Evolutionary conservation across 2,113 vertebrate genomes (phyloP).

Genomic region (Malurus elegans): DNA sequence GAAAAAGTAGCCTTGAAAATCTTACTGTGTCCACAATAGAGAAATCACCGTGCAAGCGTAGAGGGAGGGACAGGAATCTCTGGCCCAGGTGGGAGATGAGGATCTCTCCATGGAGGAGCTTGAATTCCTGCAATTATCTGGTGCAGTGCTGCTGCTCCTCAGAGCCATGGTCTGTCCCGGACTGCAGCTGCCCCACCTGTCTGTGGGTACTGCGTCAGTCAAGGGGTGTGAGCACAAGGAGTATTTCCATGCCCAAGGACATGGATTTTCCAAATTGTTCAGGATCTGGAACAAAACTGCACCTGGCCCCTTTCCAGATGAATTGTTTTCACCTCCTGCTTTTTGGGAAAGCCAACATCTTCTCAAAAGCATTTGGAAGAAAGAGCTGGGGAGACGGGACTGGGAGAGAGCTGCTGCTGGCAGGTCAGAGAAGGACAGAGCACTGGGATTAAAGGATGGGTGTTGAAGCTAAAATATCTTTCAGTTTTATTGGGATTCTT

Average conservation of each 20-base stretch:
- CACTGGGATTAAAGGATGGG: neutral
- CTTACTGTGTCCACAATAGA: neutral
- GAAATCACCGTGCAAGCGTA: neutral
- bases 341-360: neutral
- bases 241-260: neutral
- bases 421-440: neutral
- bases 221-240: neutral
- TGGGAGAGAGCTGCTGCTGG: neutral
- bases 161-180: neutral
- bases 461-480: neutral
- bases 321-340: neutral
- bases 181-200: neutral
- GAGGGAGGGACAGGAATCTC: neutral
- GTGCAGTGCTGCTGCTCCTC: neutral
- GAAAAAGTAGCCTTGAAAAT: neutral
- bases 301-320: neutral
- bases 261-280: neutral
- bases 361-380: neutral
- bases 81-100: neutral
- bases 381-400: too few relatives aligned
- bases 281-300: neutral
- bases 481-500: neutral
- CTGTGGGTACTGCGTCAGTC: neutral
- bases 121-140: neutral
- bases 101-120: neutral